Conservation (phyloP, 1,140 invertebrate species). For the Notospermus geniculatus region DNA sequence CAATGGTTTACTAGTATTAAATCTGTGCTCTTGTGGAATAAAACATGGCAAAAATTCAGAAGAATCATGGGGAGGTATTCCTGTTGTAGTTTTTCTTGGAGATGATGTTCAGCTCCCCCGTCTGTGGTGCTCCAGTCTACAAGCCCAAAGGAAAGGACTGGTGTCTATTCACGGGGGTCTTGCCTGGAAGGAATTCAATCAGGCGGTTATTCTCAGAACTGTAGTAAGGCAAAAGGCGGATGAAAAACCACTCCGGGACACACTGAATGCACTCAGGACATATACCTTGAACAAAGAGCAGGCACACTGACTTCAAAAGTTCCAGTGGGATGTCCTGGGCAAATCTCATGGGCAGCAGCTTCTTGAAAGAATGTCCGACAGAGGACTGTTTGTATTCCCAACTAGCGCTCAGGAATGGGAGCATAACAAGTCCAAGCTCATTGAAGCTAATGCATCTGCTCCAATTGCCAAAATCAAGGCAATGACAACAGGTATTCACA, state of each 20-base stretch:
- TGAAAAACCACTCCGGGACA: constrained; percentile 16
- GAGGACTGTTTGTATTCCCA: background rate
- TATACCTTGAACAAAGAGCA: background rate
- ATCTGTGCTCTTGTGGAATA: constrained; percentile 17
- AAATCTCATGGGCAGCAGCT: background rate
- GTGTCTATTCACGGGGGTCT: constrained; percentile 22
- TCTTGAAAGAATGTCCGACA: constrained; percentile 3
- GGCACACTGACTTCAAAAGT: constrained; percentile 1
- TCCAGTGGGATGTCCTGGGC: background rate
- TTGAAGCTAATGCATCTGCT: background rate
- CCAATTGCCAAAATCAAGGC: background rate
- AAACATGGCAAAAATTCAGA: constrained; percentile 5
- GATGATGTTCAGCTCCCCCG: constrained; percentile 30
- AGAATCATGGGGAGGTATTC: constrained; percentile 23
- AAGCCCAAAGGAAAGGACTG: constrained; percentile 10
- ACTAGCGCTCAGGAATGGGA: background rate
- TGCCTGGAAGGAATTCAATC: constrained; percentile 23
- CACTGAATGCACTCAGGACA: constrained; percentile 5
- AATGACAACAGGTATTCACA: background rate
- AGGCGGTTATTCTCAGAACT: constrained; percentile 18
- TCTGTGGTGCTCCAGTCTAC: constrained; percentile 24
- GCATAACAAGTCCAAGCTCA: background rate
- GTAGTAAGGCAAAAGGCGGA: constrained; percentile 17
- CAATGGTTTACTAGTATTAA: constrained; percentile 16
- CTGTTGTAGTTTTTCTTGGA: constrained; percentile 28